Conservation (phyloP, 2,888 invertebrate species). For the Drosophila lacicola region DNA sequence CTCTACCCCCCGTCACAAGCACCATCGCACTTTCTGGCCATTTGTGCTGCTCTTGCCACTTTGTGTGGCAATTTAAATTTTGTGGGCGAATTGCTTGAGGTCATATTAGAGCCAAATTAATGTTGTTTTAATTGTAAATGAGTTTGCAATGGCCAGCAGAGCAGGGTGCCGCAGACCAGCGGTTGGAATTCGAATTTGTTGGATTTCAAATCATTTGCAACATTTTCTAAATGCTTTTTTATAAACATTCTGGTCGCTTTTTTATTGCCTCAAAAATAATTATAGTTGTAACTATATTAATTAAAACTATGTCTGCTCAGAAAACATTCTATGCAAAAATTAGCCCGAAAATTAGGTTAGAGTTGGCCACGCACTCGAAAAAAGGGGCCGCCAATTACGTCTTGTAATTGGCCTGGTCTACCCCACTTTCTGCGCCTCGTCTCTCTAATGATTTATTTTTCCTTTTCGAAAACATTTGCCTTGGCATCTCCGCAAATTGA, state of each 20-base stretch:
- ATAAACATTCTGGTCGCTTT: background rate
- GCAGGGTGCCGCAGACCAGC: background rate
- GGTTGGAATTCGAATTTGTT: constrained; percentile 5
- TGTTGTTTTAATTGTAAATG: constrained; percentile 81
- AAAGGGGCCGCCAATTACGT: constrained; percentile 52
- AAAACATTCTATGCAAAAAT: background rate
- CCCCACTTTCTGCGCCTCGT: background rate
- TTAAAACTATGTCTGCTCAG: constrained; percentile 3
- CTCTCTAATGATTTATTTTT: constrained; percentile 64
- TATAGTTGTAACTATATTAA: background rate
- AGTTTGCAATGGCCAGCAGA: constrained; percentile 56
- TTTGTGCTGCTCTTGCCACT: constrained; percentile 33
- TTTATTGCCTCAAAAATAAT: background rate
- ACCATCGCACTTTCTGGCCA: constrained; percentile 19
- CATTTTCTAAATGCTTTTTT: background rate
- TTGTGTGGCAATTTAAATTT: constrained; percentile 65
- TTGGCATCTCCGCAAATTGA: constrained; percentile 55
- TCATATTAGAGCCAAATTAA: constrained; percentile 78
- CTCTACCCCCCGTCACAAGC: too few species aligned
- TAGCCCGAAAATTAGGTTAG: background rate
- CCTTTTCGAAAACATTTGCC: constrained; percentile 46
- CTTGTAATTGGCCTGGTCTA: constrained; percentile 50
- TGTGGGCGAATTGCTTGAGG: constrained; percentile 72
- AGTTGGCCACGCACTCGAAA: background rate
- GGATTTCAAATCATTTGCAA: constrained; percentile 3